Evolutionary conservation across 2,888 invertebrate species (phyloP), one percentile per base, ranked within the genome.

Genomic region (Tetragonisca angustula): DNA sequence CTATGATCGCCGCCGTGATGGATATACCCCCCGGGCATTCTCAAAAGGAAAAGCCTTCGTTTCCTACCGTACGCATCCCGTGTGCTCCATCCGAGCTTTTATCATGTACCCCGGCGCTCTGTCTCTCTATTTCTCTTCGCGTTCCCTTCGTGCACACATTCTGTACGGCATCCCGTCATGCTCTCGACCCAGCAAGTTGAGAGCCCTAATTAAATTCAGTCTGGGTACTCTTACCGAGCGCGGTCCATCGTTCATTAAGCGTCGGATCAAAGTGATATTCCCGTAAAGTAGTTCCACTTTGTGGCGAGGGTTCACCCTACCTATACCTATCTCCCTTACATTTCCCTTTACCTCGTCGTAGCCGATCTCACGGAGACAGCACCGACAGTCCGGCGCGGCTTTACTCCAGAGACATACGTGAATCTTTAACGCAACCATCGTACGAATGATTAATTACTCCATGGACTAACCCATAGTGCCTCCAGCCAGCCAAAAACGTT

Each of bases 141-240:
- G 56, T 64, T 65, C 65, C 74, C 75, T 74, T 59, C 71, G 71
- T 78, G 81, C 86, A 81, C 86, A 81, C 86, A 87, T 83, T 79
- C 83, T 80, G 86, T 71, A 83, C 79, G 89, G 84, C 87, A 89
- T 87, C 83, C 88, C 88, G 87, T 88, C 86, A 83, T 88, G 76
- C 87, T 88, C 90, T 88, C 90, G 82, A 90, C 90, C 88, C 85
- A 79, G 85, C 88, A 89, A 91, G 92, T 93, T 93, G 93, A 93
- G 92, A 93, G 92, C 92, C 91, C 92, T 94, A 93, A 94, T 94
- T 93, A 93, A 94, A 94, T 93, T 93, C 93, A 91, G 92, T 92
- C 92, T 91, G 90, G 92, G 92, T 92, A 91, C 92, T 93, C 93
- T 92, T 92, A 92, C 91, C 87, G 89, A 90, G 88, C 87, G 89